Conservation (phyloP, 2,888 invertebrate species). For the Spisula solida region DNA sequence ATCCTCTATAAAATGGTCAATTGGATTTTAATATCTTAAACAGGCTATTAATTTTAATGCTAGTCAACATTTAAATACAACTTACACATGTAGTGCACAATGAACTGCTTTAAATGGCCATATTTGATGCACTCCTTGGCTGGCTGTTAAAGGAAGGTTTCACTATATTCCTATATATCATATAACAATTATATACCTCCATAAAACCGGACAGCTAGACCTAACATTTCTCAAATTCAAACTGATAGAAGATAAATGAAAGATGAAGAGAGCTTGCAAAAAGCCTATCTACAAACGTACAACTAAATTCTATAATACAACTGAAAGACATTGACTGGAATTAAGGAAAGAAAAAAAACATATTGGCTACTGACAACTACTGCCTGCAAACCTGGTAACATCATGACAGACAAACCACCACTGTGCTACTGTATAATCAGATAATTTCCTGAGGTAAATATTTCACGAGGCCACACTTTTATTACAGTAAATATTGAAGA, state of each 20-base stretch:
- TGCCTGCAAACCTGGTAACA: background rate
- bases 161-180: background rate
- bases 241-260: background rate
- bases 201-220: background rate
- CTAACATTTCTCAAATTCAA: background rate
- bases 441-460: too few relatives aligned
- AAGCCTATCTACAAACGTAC: constrained; percentile 35
- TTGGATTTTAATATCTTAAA: too few relatives aligned
- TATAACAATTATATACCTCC: background rate
- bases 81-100: too few relatives aligned
- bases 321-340: constrained; percentile 58
- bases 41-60: too few relatives aligned
- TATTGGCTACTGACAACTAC: background rate
- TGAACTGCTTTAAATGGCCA: too few relatives aligned
- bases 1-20: too few relatives aligned
- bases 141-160: too few relatives aligned
- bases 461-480: too few relatives aligned
- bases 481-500: too few relatives aligned
- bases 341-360: constrained; percentile 34
- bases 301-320: constrained; percentile 45
- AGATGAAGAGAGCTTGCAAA: background rate
- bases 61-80: too few relatives aligned
- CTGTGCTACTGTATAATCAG: background rate
- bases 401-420: background rate
- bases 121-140: too few relatives aligned